Evolutionary conservation across 2,113 vertebrate genomes (phyloP).

Genomic region (Carassius carassius): DNA sequence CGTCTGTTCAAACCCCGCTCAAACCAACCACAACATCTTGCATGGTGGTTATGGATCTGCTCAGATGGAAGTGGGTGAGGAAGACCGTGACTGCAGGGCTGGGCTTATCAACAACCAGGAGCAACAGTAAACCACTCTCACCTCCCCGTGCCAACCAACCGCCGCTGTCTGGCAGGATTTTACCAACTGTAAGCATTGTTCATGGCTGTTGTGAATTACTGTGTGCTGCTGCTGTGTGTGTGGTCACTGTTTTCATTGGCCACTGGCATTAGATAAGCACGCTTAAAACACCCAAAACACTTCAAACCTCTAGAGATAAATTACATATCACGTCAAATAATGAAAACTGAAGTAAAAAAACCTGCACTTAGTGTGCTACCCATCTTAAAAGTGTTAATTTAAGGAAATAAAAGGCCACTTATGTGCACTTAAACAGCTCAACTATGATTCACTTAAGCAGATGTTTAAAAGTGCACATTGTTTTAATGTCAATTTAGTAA

Average conservation of each 20-base stretch:
- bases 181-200: constrained; percentile 38
- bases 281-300: background rate
- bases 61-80: constrained; percentile 57
- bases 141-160: constrained; percentile 42
- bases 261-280: background rate
- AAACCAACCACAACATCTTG: constrained; percentile 61
- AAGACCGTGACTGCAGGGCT: constrained; percentile 40
- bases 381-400: background rate
- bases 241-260: background rate
- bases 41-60: constrained; percentile 57
- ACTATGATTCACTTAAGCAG: background rate
- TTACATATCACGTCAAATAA: background rate
- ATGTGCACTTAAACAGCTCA: background rate
- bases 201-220: background rate
- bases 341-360: background rate
- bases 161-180: constrained; percentile 16
- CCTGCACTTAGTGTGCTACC: background rate
- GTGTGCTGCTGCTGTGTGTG: background rate
- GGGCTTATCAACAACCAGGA: constrained; percentile 58
- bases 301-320: background rate
- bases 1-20: constrained; percentile 50
- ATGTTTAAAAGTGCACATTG: background rate
- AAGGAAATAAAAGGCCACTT: background rate
- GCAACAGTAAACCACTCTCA: constrained; percentile 46
- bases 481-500: too few relatives aligned